These are phyloP conservation scores for Hippoglossus stenolepis DNA, from an alignment of 2,113 vertebrate species.

Conservation along the genomic window DNA sequence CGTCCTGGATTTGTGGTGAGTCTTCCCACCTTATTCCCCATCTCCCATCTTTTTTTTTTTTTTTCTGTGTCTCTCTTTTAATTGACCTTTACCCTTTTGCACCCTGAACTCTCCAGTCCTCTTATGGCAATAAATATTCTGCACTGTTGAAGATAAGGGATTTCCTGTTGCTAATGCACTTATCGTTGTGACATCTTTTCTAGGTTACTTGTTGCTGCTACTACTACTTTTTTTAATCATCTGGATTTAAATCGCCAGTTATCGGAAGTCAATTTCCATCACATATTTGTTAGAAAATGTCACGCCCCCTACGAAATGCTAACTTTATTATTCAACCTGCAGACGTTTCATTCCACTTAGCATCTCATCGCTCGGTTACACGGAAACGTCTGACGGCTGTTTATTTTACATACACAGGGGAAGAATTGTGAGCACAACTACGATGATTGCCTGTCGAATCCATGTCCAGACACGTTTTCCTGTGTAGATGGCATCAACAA, in stretches of 20 bases:
- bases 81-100: conserved; percentile 31
- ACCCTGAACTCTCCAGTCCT: conserved; percentile 18
- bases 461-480: conserved; percentile 83
- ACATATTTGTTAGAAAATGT: conserved; percentile 26
- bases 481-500: conserved; percentile 87
- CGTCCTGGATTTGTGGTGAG: conserved; percentile 92
- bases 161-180: background rate
- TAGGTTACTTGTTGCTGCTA: background rate
- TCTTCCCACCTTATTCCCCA: conserved; percentile 54
- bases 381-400: conserved; percentile 43
- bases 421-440: conserved; percentile 88
- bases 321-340: conserved; percentile 40
- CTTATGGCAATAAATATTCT: background rate
- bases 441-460: conserved; percentile 85
- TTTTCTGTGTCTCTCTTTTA: background rate
- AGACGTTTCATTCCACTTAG: conserved; percentile 35
- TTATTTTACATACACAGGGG: conserved; percentile 77
- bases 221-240: background rate
- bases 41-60: background rate
- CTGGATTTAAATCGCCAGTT: background rate
- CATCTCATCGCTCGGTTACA: conserved; percentile 8
- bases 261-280: background rate
- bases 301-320: background rate
- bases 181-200: background rate
- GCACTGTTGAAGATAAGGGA: background rate